Evolutionary conservation across 2,888 invertebrate genomes (phyloP).

Genomic region (Eurytoma adleriae): DNA sequence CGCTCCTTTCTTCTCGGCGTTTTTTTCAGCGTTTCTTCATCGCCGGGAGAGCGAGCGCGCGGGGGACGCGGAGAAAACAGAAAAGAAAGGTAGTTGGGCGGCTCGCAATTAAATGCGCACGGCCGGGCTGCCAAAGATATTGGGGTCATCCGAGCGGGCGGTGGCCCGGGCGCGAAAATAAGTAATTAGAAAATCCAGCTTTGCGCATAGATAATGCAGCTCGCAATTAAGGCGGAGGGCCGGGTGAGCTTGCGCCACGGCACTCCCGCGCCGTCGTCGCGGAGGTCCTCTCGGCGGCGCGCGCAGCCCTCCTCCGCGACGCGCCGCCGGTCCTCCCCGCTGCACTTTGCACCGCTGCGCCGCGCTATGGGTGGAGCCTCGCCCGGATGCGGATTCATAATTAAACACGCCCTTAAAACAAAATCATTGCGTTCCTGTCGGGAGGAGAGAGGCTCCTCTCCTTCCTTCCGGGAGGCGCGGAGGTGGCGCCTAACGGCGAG

Average conservation of each 20-base stretch:
- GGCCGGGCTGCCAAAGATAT: slow-evolving; percentile 73
- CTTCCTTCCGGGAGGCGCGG: slow-evolving; percentile 14
- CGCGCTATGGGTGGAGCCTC: slow-evolving; percentile 72
- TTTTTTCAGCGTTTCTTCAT: too few species aligned
- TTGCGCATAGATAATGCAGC: slow-evolving; percentile 75
- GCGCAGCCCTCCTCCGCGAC: slow-evolving; percentile 60
- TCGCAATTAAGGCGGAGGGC: slow-evolving; percentile 74
- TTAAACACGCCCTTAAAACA: slow-evolving; percentile 77
- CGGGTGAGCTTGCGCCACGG: slow-evolving; percentile 61
- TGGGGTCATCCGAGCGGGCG: slow-evolving; percentile 67
- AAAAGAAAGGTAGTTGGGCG: neutral
- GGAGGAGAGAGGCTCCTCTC: slow-evolving; percentile 54
- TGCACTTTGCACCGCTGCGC: slow-evolving; percentile 52
- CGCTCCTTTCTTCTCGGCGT: too few species aligned
- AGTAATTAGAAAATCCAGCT: slow-evolving; percentile 63
- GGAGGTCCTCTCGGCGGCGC: slow-evolving; percentile 57
- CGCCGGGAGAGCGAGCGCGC: neutral
- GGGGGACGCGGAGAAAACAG: neutral
- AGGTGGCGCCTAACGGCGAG: slow-evolving; percentile 26
- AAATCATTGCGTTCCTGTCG: slow-evolving; percentile 74
- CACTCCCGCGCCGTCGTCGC: slow-evolving; percentile 10
- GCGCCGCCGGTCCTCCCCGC: slow-evolving; percentile 54
- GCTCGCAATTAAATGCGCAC: slow-evolving; percentile 70
- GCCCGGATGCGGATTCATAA: slow-evolving; percentile 75
- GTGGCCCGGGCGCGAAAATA: slow-evolving; percentile 31